Base-by-base conservation (phyloP, 2,888 invertebrate species). In the Steromphala cineraria region DNA sequence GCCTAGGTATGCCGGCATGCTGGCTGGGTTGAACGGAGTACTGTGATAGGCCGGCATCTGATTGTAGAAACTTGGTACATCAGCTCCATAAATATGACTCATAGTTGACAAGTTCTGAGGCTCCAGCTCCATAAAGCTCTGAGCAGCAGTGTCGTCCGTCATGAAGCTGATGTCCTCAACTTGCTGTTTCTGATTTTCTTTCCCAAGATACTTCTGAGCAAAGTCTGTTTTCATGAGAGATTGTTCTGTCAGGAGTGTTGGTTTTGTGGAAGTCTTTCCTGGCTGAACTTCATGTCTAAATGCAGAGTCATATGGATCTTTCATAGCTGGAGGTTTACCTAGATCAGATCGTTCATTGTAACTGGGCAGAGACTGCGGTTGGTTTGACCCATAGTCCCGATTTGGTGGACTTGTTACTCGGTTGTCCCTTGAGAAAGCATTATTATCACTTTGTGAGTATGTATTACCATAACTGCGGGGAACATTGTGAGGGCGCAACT, bases 181-280 rank as follows among this genome's bases (percentile, higher is more conserved):
- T 15, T 40, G 78, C 10, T 80, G 62, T 46, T 86, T 86, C 28
- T 40, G 78, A 8, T 80, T 67, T 46, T 86, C 86, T 21, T 87
- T 62, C 15, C 81, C 80, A 19, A 89, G 81, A 81, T 89, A 88
- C 28, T 85, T 86, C 71, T 85, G 84, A 53, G 89, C 89, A 86
- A 89, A 89, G 28, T 86, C 84, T 21, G 86, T 88, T 21, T 84
- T 82, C 71, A 89, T 24, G 75, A 89, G 79, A 2, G 89, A 88
- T 52, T 85, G 80, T 56, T 82, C 85, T 1, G 89, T 88, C 8
- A 89, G 78, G 7, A 89, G 74, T 31, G 84, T 80, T 10, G 87
- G 87, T 76, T 83, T 86, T 10, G 81, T 71, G 7, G 5, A 10
- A 19, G 40, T 46, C 46, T 46, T 46, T 13, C 46, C 46, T 46